Base-by-base conservation (phyloP, 2,888 invertebrate species). In the Digitonthophagus gazella region DNA sequence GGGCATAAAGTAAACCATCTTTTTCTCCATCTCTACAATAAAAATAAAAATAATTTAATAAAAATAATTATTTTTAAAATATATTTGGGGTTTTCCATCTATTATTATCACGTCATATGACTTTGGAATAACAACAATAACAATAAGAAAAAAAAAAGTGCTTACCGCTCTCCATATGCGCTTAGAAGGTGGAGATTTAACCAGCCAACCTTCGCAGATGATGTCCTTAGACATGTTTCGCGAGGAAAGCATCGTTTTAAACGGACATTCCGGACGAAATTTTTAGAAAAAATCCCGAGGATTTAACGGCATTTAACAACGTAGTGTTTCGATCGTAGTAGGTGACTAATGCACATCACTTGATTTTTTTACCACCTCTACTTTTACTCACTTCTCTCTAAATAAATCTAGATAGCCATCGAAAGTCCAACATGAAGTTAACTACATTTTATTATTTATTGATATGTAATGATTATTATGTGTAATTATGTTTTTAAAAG, bases 101-200 rank as follows among this genome's bases (percentile, higher is more conserved):
- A 61, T 61, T n/a, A 18, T 61, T 61, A 61, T 57, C 16, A 16
- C 5, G 14, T 57, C 57, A 57, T 57, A 57, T 57, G 19, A 63
- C 14, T 15, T 5, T 19, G 15, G n/a, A n/a, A n/a, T n/a, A n/a
- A n/a, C n/a, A n/a, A n/a, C n/a, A n/a, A n/a, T n/a, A n/a, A n/a
- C n/a, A n/a, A n/a, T 61, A 14, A 61, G 65, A 66, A 18, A 71
- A 69, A 71, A 28, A 67, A 65, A 66, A 67, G 55, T 70, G 90
- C 94, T 91, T 88, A 97, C 97, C 84, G 96, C 95, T 88, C 95
- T 90, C 91, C 94, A 96, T 80, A 95, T 91, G 77, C 93, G 88
- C 85, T 94, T 96, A 70, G 93, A 91, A 71, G 97, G 97, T 76
- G 97, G 97, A 70, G 97, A 97, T 86, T 97, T 97, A 71, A 93